A percentile compares a stretch with the other conserved stretches of the same genome.
phyloP scores from a whole-genome alignment of 1,140 invertebrate species.

The Sarcophaga peregrina region DNA sequence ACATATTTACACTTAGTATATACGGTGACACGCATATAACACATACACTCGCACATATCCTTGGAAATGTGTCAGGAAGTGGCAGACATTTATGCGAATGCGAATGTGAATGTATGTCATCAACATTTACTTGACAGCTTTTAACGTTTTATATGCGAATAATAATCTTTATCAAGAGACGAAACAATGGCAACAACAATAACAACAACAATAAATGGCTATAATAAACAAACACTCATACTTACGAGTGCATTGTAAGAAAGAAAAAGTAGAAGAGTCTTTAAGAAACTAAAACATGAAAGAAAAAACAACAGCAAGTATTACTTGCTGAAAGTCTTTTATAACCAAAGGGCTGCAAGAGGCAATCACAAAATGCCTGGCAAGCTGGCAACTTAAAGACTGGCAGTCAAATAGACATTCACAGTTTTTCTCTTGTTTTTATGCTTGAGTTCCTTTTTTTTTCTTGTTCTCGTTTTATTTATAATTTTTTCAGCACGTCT shows the following conservation, averaged over 20 bases:
- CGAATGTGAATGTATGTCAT: not conserved
- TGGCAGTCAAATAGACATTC: constrained; percentile 31
- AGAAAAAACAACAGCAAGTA: not conserved
- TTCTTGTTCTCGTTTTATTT: not conserved
- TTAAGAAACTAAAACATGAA: not conserved
- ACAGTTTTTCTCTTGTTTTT: not conserved
- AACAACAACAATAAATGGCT: constrained; percentile 11
- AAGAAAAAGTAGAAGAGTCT: not conserved
- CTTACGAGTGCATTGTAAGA: not conserved
- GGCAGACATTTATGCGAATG: not conserved
- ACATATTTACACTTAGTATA: not conserved
- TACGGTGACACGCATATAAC: not conserved
- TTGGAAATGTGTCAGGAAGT: no score
- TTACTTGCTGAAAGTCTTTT: not conserved
- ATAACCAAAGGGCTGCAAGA: not conserved
- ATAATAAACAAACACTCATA: not conserved
- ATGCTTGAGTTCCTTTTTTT: no score
- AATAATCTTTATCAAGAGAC: constrained; percentile 38
- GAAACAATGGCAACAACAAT: constrained; percentile 20
- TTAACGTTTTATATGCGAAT: constrained; percentile 40
- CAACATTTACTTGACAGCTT: constrained; percentile 31
- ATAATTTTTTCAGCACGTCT: not conserved
- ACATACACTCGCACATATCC: not conserved
- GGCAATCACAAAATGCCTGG: not conserved
- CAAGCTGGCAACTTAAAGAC: not conserved